Conservation (phyloP, 2,113 vertebrate species). For the Onychostruthus taczanowskii region DNA sequence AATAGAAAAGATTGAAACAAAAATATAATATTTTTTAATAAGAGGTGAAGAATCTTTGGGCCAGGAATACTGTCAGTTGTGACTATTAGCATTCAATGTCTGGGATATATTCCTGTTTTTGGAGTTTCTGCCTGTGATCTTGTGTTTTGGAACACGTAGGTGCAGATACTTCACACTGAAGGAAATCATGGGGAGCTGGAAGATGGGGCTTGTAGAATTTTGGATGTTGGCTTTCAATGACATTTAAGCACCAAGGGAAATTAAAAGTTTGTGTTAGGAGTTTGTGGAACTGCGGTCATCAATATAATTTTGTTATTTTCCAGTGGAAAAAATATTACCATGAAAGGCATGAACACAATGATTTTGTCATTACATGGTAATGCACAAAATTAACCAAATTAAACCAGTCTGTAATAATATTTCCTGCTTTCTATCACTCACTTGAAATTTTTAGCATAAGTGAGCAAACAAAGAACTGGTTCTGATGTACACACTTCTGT, state of each 20-base stretch:
- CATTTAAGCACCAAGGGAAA: not conserved
- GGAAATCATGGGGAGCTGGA: not conserved
- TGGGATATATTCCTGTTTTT: not conserved
- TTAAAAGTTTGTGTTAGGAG: not conserved
- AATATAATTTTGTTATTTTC: not conserved
- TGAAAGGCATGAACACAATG: not conserved
- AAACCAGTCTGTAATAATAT: not conserved
- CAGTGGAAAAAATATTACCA: not conserved
- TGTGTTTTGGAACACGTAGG: rapidly evolving
- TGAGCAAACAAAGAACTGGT: not conserved
- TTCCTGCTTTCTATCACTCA: not conserved
- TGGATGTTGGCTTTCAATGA: not conserved
- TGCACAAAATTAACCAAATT: not conserved
- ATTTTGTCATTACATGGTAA: not conserved
- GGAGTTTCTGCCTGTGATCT: not conserved
- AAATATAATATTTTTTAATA: not conserved
- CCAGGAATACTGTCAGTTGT: not conserved
- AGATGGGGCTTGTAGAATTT: not conserved
- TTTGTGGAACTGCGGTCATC: not conserved
- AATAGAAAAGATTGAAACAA: not conserved
- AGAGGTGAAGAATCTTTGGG: not conserved
- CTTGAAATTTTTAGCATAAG: not conserved
- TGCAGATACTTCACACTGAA: not conserved
- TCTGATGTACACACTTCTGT: not conserved
- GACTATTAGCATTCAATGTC: not conserved